Conservation (phyloP, 2,113 vertebrate species). For the Peucedramus taeniatus region DNA sequence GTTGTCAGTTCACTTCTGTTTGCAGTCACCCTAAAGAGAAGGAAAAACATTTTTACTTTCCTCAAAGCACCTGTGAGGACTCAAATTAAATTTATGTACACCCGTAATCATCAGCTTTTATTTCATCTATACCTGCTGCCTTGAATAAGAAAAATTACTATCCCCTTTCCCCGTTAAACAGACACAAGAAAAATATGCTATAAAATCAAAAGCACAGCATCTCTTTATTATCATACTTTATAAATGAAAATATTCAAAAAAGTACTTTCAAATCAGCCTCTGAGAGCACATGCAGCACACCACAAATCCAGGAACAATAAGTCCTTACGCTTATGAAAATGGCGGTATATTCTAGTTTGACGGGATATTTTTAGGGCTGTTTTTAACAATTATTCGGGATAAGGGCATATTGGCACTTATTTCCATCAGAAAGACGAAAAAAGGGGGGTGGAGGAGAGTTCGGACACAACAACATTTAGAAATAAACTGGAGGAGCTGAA, state of each 20-base stretch:
- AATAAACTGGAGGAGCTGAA: rapidly evolving
- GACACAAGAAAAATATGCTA: neutral
- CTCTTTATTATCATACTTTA: neutral
- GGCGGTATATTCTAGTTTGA: rapidly evolving
- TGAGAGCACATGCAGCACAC: rapidly evolving
- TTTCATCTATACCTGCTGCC: neutral
- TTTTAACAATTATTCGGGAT: neutral
- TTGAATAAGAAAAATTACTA: rapidly evolving
- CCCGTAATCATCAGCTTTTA: neutral
- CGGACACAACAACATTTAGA: rapidly evolving
- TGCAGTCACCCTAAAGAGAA: slow-evolving; percentile 14
- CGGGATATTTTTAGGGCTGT: neutral
- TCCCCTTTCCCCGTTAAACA: rapidly evolving
- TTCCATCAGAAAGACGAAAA: neutral
- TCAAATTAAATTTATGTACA: neutral
- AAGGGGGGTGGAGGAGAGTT: rapidly evolving
- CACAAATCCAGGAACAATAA: neutral
- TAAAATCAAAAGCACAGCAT: neutral
- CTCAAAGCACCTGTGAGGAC: neutral
- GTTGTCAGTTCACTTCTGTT: neutral
- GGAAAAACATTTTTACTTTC: neutral
- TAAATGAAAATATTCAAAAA: neutral
- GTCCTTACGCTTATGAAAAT: rapidly evolving
- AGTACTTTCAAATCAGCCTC: neutral
- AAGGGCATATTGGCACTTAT: neutral